Conservation (phyloP, 1,140 invertebrate species). For the Neoseiulus cucumeris region DNA sequence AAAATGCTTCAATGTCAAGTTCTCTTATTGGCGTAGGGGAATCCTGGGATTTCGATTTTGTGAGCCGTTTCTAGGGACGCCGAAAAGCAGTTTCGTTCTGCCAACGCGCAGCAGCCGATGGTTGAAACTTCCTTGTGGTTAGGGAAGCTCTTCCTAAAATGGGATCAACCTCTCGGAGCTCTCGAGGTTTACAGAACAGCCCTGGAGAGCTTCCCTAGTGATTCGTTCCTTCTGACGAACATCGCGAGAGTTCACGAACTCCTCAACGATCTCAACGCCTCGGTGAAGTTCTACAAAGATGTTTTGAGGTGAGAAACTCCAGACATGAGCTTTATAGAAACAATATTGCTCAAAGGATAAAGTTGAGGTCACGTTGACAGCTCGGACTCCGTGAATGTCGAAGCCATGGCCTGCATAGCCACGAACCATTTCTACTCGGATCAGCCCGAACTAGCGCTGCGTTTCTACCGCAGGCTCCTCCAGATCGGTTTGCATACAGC, state of each 20-base stretch:
- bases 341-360: neutral
- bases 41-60: neutral
- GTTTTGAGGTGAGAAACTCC: constrained; percentile 37
- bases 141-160: constrained; percentile 47
- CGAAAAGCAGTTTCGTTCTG: constrained; percentile 68
- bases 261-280: constrained; percentile 45
- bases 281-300: constrained; percentile 45
- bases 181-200: constrained; percentile 62
- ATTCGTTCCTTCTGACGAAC: constrained; percentile 59
- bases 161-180: constrained; percentile 81
- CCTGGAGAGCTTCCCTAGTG: constrained; percentile 61
- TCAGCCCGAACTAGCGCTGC: constrained; percentile 84
- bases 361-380: neutral
- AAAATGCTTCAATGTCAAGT: too few species aligned
- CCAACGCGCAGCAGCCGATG: constrained; percentile 51
- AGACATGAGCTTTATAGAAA: neutral
- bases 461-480: constrained; percentile 83
- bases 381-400: constrained; percentile 79
- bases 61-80: constrained; percentile 71
- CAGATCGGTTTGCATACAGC: constrained; percentile 86
- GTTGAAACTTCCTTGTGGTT: constrained; percentile 49
- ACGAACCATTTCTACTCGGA: constrained; percentile 94
- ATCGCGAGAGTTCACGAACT: constrained; percentile 60
- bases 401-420: constrained; percentile 90
- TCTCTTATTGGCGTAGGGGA: too few species aligned